Evolutionary conservation across 2,888 invertebrate species (phyloP), one percentile per base, ranked within the genome.

Genomic region (Lamellibrachia columna): DNA sequence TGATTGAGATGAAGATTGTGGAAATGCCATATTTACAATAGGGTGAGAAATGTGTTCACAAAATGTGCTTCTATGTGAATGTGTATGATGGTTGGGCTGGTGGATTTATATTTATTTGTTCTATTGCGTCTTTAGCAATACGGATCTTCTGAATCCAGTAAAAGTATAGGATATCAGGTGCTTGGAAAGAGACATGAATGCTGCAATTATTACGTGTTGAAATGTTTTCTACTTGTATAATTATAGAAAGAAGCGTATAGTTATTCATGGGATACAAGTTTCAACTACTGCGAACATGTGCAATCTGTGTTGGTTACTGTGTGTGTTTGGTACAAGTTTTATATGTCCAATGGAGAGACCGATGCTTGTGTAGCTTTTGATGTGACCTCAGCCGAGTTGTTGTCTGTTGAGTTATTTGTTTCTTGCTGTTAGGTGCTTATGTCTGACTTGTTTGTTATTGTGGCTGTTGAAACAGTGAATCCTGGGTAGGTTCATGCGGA

Each of bases 191-290:
- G 75, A 75, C 15, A 4, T n/a, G 75, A 75, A 75, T 75, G 75
- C 75, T 75, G 75, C 75, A 75, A 75, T 40, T 75, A 75, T 75
- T 75, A 75, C n/a, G 75, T 75, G 75, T 75, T 11, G n/a, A 75
- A 75, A 75, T 55, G 55, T 55, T 75, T 75, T 75, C 75, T 4
- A 22, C 75, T 3, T 9, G 60, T 15, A 60, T 60, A 22, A 15
- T 4, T 75, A 6, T 15, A 75, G 75, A 75, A 75, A 11, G 75
- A 75, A 75, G 75, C 75, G n/a, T 75, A 75, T 22, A 75, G 11
- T 15, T 75, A 22, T 75, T n/a, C 75, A 22, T 75, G 15, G 75
- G 75, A 75, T 75, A 75, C 75, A 75, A 11, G 75, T 75, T 75
- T 75, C 22, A 4, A n/a, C 6, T 75, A 22, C 75, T 75, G 75